Conservation (phyloP, 2,113 vertebrate genomes). For the Ochotona curzoniae region DNA sequence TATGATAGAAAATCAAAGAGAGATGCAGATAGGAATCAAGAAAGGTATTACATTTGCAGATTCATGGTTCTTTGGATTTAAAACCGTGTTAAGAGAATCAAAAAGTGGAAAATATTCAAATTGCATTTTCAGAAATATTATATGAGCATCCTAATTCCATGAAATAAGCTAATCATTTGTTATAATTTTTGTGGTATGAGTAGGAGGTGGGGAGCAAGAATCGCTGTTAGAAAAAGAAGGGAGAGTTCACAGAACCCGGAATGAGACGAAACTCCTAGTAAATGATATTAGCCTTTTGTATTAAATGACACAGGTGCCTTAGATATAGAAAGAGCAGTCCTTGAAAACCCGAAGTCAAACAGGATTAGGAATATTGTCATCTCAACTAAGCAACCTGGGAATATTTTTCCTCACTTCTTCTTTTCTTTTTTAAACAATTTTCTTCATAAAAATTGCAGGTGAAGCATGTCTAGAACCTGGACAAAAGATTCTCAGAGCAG, state of each 20-base stretch:
- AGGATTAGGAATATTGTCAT: neutral
- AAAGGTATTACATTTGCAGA: slow-evolving; percentile 9
- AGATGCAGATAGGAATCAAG: neutral
- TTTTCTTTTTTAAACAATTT: neutral
- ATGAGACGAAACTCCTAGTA: neutral
- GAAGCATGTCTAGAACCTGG: neutral
- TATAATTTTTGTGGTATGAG: neutral
- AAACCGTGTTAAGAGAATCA: neutral
- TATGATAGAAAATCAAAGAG: slow-evolving; percentile 31
- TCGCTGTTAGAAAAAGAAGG: neutral
- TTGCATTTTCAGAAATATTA: slow-evolving; percentile 11
- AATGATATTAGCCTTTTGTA: neutral
- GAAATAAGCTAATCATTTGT: neutral
- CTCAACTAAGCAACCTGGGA: neutral
- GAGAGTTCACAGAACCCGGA: neutral
- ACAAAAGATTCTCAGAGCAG: fast-evolving
- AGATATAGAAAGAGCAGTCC: neutral
- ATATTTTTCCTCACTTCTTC: neutral
- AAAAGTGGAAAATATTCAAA: neutral
- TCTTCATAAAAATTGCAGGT: neutral
- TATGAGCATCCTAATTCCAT: neutral
- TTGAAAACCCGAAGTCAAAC: neutral
- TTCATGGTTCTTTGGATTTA: neutral
- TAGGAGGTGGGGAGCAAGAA: neutral
- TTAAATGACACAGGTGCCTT: neutral